Conservation (phyloP, 2,888 invertebrate species). For the Dione vanillae region DNA sequence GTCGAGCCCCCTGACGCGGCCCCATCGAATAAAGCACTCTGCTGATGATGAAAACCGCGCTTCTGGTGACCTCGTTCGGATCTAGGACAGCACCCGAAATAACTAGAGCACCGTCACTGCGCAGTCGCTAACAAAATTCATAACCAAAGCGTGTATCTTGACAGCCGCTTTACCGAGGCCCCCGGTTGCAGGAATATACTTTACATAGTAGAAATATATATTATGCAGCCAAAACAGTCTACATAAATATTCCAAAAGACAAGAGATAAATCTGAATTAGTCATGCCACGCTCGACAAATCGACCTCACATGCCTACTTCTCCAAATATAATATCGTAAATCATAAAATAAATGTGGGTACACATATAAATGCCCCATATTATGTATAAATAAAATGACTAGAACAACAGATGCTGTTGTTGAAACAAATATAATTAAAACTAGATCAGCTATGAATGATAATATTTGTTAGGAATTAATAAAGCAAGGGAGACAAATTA, state of each 20-base stretch:
- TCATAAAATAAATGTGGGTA: not conserved
- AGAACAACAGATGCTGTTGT: not conserved
- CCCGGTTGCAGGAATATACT: slow-evolving; percentile 43
- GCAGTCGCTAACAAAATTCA: slow-evolving; percentile 73
- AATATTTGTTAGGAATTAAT: not conserved
- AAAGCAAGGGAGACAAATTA: not conserved
- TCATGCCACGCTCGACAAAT: slow-evolving; percentile 62
- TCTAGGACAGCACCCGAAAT: slow-evolving; percentile 81
- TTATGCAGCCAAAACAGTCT: not conserved
- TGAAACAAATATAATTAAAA: not conserved
- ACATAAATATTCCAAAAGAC: slow-evolving; percentile 36
- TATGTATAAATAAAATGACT: not conserved
- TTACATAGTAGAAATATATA: too few species aligned
- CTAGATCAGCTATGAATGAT: not conserved
- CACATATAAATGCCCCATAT: too few species aligned
- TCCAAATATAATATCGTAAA: not conserved
- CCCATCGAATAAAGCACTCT: slow-evolving; percentile 74
- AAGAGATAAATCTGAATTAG: slow-evolving; percentile 54
- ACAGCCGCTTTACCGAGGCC: slow-evolving; percentile 56
- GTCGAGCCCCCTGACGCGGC: slow-evolving; percentile 72
- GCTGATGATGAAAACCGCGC: slow-evolving; percentile 78
- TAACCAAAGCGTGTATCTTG: slow-evolving; percentile 57
- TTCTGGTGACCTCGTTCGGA: slow-evolving; percentile 73
- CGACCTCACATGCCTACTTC: slow-evolving; percentile 57
- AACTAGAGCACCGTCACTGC: slow-evolving; percentile 81